phyloP scores from a whole-genome alignment of 2,888 invertebrate genomes.

The Tetanocera ferruginea region DNA sequence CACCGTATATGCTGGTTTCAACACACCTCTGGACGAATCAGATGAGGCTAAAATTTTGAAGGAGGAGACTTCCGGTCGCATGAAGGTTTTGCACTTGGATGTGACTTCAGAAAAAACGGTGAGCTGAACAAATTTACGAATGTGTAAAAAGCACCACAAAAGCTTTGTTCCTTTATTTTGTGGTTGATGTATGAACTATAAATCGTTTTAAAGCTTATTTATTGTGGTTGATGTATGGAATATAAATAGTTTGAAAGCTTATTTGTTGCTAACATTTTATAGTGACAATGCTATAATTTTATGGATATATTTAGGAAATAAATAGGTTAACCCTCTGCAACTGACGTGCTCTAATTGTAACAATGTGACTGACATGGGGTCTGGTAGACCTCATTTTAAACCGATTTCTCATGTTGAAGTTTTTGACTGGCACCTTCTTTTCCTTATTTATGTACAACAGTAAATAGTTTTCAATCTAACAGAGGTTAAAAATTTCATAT shows the following conservation, averaged over 20 bases:
- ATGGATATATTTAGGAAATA: too few relatives aligned
- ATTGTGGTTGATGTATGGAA: neutral
- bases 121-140: constrained; percentile 46
- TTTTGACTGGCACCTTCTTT: too few relatives aligned
- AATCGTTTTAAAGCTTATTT: neutral
- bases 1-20: constrained; percentile 89
- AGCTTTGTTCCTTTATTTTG: neutral
- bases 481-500: too few relatives aligned
- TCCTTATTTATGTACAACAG: too few relatives aligned
- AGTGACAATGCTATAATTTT: neutral
- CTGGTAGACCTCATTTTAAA: too few relatives aligned
- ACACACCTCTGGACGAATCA: constrained; percentile 75
- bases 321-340: too few relatives aligned
- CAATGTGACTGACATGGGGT: too few relatives aligned
- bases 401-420: too few relatives aligned
- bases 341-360: too few relatives aligned
- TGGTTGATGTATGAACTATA: neutral
- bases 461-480: too few relatives aligned
- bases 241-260: too few relatives aligned
- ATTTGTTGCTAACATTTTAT: neutral
- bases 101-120: constrained; percentile 83
- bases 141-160: constrained; percentile 22
- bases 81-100: constrained; percentile 83
- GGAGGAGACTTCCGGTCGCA: constrained; percentile 82
- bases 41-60: constrained; percentile 82